These are phyloP conservation scores for Nipponacmea schrenckii DNA, from an alignment of 2,888 invertebrate genomes.

Conservation along the genomic window DNA sequence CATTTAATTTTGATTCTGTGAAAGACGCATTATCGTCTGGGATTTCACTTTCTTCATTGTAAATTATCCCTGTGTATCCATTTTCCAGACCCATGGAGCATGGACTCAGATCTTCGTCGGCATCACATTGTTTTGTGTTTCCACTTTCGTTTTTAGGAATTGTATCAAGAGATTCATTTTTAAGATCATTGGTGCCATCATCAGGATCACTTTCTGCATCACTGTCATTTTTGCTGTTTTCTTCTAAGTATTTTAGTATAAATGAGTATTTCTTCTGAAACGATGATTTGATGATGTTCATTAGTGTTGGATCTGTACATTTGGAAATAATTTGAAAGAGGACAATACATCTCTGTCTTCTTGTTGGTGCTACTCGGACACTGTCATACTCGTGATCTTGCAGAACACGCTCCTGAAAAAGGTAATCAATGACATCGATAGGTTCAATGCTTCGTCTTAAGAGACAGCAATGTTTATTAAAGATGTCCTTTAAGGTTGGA, in stretches of 20 bases:
- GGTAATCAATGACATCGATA: constrained; percentile 31
- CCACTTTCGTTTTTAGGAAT: too few relatives aligned
- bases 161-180: too few relatives aligned
- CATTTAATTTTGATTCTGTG: too few relatives aligned
- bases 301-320: background rate
- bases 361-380: constrained; percentile 21
- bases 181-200: too few relatives aligned
- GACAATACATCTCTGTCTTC: constrained; percentile 33
- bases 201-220: too few relatives aligned
- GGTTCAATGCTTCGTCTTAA: constrained; percentile 38
- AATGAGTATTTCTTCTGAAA: constrained; percentile 35
- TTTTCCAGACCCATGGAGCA: too few relatives aligned
- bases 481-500: constrained; percentile 1
- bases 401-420: constrained; percentile 33
- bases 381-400: constrained; percentile 31
- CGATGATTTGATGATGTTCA: constrained; percentile 18
- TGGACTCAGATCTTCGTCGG: too few relatives aligned
- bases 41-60: too few relatives aligned
- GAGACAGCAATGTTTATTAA: constrained; percentile 27
- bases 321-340: constrained; percentile 22
- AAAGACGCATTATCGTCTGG: too few relatives aligned
- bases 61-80: too few relatives aligned
- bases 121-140: too few relatives aligned
- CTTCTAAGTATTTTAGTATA: constrained; percentile 22
- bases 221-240: background rate